Conservation (phyloP, 2,113 vertebrate species). For the Charina bottae region DNA sequence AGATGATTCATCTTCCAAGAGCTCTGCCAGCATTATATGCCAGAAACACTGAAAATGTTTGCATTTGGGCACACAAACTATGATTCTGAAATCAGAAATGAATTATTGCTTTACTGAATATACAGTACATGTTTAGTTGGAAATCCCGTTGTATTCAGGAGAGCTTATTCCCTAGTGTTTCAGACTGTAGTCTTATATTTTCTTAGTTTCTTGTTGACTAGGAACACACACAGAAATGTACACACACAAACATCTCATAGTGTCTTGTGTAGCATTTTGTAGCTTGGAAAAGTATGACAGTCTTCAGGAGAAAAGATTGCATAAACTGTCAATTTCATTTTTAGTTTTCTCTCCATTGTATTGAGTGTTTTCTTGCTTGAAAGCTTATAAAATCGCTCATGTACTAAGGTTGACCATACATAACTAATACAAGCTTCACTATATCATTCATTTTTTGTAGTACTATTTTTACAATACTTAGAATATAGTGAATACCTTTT, state of each 20-base stretch:
- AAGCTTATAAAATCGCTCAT: background rate
- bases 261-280: background rate
- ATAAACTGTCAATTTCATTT: slow-evolving; percentile 5
- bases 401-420: slow-evolving; percentile 36
- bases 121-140: background rate
- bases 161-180: background rate
- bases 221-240: background rate
- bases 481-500: background rate
- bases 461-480: slow-evolving; percentile 4
- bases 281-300: background rate
- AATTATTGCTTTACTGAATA: background rate
- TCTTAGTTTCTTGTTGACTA: slow-evolving; percentile 31
- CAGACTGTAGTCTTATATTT: background rate
- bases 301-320: slow-evolving; percentile 9
- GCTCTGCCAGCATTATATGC: background rate
- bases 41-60: background rate
- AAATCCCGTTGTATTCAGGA: background rate
- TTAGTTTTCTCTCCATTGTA: slow-evolving; percentile 15
- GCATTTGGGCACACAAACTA: background rate
- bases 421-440: slow-evolving; percentile 18
- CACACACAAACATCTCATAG: background rate
- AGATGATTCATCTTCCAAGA: background rate
- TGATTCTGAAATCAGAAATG: background rate
- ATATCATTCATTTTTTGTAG: background rate
- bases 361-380: slow-evolving; percentile 36